Evolutionary conservation across 2,888 invertebrate species (phyloP), one percentile per base, ranked within the genome.

Genomic region (Cephalotes varians): DNA sequence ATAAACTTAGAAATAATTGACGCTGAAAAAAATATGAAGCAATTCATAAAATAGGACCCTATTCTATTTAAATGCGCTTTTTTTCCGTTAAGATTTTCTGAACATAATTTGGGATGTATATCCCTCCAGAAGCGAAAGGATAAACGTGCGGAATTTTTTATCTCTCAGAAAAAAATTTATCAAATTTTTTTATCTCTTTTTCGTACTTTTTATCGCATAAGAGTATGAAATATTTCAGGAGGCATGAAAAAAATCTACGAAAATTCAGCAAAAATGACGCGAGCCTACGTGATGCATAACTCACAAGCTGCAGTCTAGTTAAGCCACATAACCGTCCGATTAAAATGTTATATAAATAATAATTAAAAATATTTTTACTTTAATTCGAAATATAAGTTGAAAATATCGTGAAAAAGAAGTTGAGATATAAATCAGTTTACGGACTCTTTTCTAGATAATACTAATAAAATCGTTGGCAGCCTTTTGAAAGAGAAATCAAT

Each of bases 111-210:
- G 25, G 9, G 10, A 18, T 54, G 25, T 37, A 37, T 25, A 37
- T 71, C 25, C 18, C 21, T 9, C 4, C 44, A 65, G 44, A 71
- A 71, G 37, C 18, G 12, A 37, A 71, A 37, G 49, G 34, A 21
- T 51, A 34, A 71, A 54, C 34, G 37, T 56, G 54, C 25, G 37
- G 51, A 51, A 71, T 71, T 71, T 71, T 69, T 71, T 54, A 28
- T 37, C 18, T 18, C 64, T 1, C 10, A 31, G 37, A 37, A 54
- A 71, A 54, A 71, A 71, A 37, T 71, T 69, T 71, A 37, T 71
- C 18, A 54, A 25, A 71, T 37, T 21, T 62, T 71, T 71, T 37
- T 18, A 25, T 31, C n/a, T 31, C 18, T 28, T 60, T 73, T 58
- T 60, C 21, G 15, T 5, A 34, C 21, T 62, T 34, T 44, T 74